Evolutionary conservation across 1,140 invertebrate species (phyloP), one percentile per base, ranked within the genome.

Genomic region (Theocolax elegans): DNA sequence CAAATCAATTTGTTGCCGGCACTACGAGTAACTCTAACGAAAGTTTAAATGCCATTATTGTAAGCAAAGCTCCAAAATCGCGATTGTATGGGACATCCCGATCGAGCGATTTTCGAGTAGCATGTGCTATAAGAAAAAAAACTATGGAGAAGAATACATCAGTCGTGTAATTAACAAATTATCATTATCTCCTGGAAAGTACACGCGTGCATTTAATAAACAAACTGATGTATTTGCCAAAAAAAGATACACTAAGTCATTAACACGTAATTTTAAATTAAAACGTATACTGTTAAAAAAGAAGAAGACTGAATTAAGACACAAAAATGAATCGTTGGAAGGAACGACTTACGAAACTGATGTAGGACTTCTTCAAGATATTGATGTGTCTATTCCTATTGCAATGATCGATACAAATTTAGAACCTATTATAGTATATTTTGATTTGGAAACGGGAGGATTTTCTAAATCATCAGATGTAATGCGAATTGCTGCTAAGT

Each of bases 1-100:
- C 67, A 38, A 35, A 17, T 46, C 51, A 71, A 49, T 71, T 59
- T 60, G 23, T 35, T 42, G 23, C 13, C 1, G 44, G 70, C 10
- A 49, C 59, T 19, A 68, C 71, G 8, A 72, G 65, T 56, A 67
- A 72, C 35, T n/a, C 59, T 0, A 72, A 68, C 42, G 66, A 73
- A 19, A 73, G 66, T 46, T 58, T 73, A 25, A 73, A 73, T 59
- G 23, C 60, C 13, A 64, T 56, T 19, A 63, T 63, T 21, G 71
- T 63, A 13, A 72, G 65, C 63, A 58, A 35, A 35, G 31, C 70
- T 62, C 63, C 70, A 72, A 72, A 72, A 60, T 21, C n/a, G 13
- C 35, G 64, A 21, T 15, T 72, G 13, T 67, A 72, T 54, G 44
- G 64, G 10, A 72, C 31, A 64, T 53, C 64, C 19, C 9, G 38